Base-by-base conservation (phyloP, 2,113 vertebrate species). In the Eleginops maclovinus region DNA sequence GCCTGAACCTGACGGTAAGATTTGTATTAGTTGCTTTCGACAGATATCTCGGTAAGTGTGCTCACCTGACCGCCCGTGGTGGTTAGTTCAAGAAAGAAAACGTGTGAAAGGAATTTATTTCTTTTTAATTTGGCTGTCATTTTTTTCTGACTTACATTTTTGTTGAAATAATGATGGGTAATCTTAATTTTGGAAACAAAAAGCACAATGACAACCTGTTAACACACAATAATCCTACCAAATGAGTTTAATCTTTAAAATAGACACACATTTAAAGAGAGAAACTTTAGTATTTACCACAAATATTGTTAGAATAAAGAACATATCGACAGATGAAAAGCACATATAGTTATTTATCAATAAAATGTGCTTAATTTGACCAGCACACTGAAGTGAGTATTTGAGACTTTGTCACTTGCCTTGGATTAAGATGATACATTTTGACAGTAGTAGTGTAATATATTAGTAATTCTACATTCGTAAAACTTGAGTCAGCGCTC, bases 1-100 rank as follows among this genome's bases (percentile, higher is more conserved):
- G 28, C 13, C 13, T 36, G 2, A 63, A 61, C 36, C 28, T 60
- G 43, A 81, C 73, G 14, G 74, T 56, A 26, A 31, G 54, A 66
- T 54, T 63, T 47, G 16, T 49, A 46, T 69, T 21, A 9, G 51
- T 13, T 17, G 28, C 40, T 9, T 43, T 13, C 60, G 73, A 67
- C 41, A 49, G 31, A 17, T 43, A 36, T n/a, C 40, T 56, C 22
- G 28, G 77, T 40, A 61, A 59, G 50, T 43, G 19, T 46, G 60
- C 3, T 1, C 11, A 19, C 10, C 31, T 46, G 36, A 65, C 54
- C 2, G 40, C 36, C 44, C 49, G 43, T 49, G 40, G 47, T 28
- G 5, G 31, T 61, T 55, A 17, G 28, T 11, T 55, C 26, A 9
- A 61, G 1, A 62, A 60, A 56, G 12, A 41, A 28, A 46, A 47